These are phyloP conservation scores for Spondyliosoma cantharus DNA, from an alignment of 2,797 vertebrate species.

Conservation along the genomic window DNA sequence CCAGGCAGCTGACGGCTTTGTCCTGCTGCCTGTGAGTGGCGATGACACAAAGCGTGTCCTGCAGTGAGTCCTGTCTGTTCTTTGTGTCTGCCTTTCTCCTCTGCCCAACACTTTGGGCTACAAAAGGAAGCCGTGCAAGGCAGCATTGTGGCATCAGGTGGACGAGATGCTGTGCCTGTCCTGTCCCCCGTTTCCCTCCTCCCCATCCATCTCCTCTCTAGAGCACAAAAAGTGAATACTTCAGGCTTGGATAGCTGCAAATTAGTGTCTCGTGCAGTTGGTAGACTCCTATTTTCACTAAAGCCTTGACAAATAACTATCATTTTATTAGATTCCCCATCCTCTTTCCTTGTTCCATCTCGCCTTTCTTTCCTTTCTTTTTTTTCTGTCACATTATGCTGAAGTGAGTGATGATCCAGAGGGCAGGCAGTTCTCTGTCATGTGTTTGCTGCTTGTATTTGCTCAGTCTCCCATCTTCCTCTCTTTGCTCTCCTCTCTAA, in stretches of 20 bases:
- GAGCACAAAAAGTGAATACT: slow-evolving; percentile 28
- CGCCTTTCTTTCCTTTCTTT: slow-evolving; percentile 27
- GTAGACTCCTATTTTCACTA: slow-evolving; percentile 11
- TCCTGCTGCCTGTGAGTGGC: slow-evolving; percentile 67
- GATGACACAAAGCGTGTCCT: slow-evolving; percentile 77
- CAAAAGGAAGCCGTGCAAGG: slow-evolving; percentile 66
- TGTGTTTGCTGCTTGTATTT: slow-evolving; percentile 76
- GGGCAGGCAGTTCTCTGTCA: slow-evolving; percentile 49
- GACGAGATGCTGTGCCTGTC: slow-evolving; percentile 51
- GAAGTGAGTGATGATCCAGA: slow-evolving; percentile 57
- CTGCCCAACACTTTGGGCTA: slow-evolving; percentile 67
- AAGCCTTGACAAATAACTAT: slow-evolving; percentile 29
- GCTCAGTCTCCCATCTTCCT: slow-evolving; percentile 66
- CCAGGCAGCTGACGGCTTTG: slow-evolving; percentile 81
- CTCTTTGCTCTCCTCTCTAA: slow-evolving; percentile 75
- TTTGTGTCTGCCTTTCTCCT: slow-evolving; percentile 79
- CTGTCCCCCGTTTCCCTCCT: slow-evolving; percentile 30
- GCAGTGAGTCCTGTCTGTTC: slow-evolving; percentile 82
- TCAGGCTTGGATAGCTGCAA: slow-evolving; percentile 14
- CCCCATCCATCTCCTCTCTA: slow-evolving; percentile 24
- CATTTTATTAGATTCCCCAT: slow-evolving; percentile 38
- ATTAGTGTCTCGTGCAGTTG: slow-evolving; percentile 3
- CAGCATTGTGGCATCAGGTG: slow-evolving; percentile 79
- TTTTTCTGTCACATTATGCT: slow-evolving; percentile 43
- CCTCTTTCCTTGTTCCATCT: slow-evolving; percentile 21